Evolutionary conservation across 2,888 invertebrate genomes (phyloP), one percentile per base, ranked within the genome.

Genomic region (Amaurobius ferox): DNA sequence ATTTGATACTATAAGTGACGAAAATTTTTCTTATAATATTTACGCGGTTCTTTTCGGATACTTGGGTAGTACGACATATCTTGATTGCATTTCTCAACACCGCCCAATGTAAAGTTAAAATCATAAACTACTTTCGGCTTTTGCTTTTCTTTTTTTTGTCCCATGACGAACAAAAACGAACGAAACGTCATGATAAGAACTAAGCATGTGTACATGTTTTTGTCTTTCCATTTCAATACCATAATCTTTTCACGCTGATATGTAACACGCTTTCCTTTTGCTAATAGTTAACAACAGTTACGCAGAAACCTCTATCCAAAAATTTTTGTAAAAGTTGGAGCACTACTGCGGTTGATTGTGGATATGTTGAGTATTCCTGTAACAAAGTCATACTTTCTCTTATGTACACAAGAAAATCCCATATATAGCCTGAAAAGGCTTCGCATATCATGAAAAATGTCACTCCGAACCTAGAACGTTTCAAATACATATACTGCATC

Each of bases 401-500:
- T 11, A 1, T 6, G 23, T 55, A 55, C 55, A 29, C 2, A 29
- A 29, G 64, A 0, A 44, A 66, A 35, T 74, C 62, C 0, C 79
- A 29, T n/a, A 88, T 72, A 44, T 81, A 88, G 23, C 79, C 68
- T 19, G 83, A 81, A 5, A 7, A 13, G 13, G 35, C 48, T 40
- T 88, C 88, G 26, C 74, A 78, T 16, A 88, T 2, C 16, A 81
- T 74, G 39, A 77, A 88, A 44, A 70, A 40, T 66, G 87, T 88
- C 11, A 88, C 44, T 26, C 87, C 88, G 55, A 88, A 88, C n/a
- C 87, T 9, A 11, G 66, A 79, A 40, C 86, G 26, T 48, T 88
- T 88, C 11, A 81, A 40, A 29, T 87, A 86, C n/a, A 88, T 80
- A 76, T 86, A 89, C 62, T 89, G 87, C 29, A 73, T 85, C 48